Percentiles rank a stretch among this genome's conserved stretches.
Conservation (phyloP, 2,113 vertebrate species). For the Dicrurus megarhynchus region DNA sequence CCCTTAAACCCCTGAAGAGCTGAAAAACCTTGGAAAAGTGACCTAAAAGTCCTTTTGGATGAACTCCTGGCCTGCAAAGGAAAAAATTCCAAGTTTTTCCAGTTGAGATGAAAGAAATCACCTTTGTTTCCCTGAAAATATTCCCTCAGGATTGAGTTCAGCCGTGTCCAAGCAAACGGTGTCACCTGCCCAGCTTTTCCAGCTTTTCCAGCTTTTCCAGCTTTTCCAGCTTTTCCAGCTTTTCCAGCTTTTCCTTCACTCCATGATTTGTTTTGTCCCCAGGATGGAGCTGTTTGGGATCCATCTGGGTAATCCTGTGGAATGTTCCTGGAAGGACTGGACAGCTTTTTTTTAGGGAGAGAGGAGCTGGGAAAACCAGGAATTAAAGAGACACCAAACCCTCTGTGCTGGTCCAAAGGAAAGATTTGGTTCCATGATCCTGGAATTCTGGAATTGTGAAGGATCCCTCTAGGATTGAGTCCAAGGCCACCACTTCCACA, state of each 20-base stretch:
- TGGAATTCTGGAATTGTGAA: not conserved
- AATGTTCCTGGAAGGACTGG: fast-evolving
- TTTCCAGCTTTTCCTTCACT: not conserved
- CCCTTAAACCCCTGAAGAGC: not conserved
- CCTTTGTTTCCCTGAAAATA: not conserved
- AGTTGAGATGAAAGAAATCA: not conserved
- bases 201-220: not conserved
- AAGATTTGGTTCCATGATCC: not conserved
- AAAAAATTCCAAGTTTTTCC: not conserved
- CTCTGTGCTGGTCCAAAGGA: not conserved
- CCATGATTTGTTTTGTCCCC: not conserved
- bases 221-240: too few relatives aligned
- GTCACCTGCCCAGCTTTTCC: not conserved
- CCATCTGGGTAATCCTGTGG: not conserved
- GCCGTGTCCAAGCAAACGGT: not conserved
- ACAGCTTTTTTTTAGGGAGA: not conserved
- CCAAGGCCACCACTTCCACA: not conserved
- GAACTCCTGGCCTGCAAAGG: not conserved
- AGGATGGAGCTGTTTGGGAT: not conserved
- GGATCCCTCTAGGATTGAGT: fast-evolving
- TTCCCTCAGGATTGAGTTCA: not conserved
- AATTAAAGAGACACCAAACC: not conserved
- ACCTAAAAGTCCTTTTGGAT: not conserved
- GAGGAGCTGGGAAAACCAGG: not conserved
- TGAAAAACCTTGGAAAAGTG: not conserved